Evolutionary conservation across 1,140 invertebrate species (phyloP).

Genomic region (Bombus pascuorum): DNA sequence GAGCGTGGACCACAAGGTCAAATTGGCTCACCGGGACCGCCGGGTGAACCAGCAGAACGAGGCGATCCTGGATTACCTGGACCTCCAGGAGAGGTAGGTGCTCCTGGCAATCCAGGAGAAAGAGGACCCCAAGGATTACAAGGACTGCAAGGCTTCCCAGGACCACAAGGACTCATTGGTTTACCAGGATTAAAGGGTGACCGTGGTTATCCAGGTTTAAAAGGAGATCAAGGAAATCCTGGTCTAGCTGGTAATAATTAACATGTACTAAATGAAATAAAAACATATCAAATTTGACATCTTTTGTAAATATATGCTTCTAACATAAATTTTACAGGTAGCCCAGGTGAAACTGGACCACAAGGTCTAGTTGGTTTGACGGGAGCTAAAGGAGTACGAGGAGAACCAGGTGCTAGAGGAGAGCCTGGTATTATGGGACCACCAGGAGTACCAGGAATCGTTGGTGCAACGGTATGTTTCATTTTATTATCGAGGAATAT

Average conservation of each 20-base stretch:
- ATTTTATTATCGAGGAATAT: background rate
- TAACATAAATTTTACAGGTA: slow-evolving; percentile 73
- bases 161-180: slow-evolving; percentile 86
- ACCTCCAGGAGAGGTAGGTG: slow-evolving; percentile 88
- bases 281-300: background rate
- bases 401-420: slow-evolving; percentile 89
- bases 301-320: background rate
- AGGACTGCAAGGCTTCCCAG: slow-evolving; percentile 86
- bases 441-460: slow-evolving; percentile 65
- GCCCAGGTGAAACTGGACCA: slow-evolving; percentile 85
- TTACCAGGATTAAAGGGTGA: slow-evolving; percentile 89
- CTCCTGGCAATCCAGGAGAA: slow-evolving; percentile 87
- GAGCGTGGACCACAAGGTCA: slow-evolving; percentile 88
- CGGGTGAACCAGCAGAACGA: slow-evolving; percentile 89
- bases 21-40: slow-evolving; percentile 87
- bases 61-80: slow-evolving; percentile 90
- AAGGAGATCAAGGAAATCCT: slow-evolving; percentile 88
- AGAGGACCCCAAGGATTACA: slow-evolving; percentile 84
- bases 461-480: slow-evolving; percentile 61
- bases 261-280: background rate
- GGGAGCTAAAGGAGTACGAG: slow-evolving; percentile 89
- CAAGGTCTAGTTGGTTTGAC: slow-evolving; percentile 85
- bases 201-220: slow-evolving; percentile 86
- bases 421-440: slow-evolving; percentile 86
- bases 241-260: slow-evolving; percentile 83